phyloP scores from a whole-genome alignment of 2,797 vertebrate species.

The Diglossa cyanea region DNA sequence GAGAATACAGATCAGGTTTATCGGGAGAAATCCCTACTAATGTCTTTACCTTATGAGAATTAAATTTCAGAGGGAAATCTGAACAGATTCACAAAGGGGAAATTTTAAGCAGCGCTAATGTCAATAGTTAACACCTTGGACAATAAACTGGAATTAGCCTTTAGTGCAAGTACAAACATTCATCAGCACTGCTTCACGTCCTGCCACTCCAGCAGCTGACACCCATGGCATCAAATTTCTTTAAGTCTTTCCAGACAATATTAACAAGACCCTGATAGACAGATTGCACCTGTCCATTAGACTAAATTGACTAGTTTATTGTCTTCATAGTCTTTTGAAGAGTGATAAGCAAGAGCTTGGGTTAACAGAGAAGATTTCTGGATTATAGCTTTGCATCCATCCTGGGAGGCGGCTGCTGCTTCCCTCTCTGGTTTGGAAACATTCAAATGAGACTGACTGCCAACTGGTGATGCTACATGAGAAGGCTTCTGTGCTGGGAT shows the following conservation, averaged over 20 bases:
- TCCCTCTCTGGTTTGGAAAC: slow-evolving; percentile 7
- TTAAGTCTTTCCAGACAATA: slow-evolving; percentile 18
- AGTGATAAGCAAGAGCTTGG: slow-evolving; percentile 9
- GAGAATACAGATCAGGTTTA: neutral
- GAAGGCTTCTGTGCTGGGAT: neutral
- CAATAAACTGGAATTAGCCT: neutral
- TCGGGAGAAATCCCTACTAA: neutral
- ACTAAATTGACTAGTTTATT: slow-evolving; percentile 23
- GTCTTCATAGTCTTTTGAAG: neutral
- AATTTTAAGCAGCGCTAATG: neutral
- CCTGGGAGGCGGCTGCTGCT: neutral
- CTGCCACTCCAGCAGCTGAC: neutral
- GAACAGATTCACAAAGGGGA: neutral
- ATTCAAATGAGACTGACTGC: neutral
- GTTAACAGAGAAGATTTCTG: neutral
- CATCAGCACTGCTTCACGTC: neutral
- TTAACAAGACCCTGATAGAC: neutral
- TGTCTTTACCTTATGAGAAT: neutral
- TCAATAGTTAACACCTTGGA: neutral
- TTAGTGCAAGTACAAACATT: neutral
- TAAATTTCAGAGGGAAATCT: neutral
- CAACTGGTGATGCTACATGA: neutral
- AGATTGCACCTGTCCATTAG: slow-evolving; percentile 15
- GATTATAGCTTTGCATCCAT: neutral
- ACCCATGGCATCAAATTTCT: neutral